phyloP scores from a whole-genome alignment of 1,140 invertebrate genomes.

The Drosophila sucinea region DNA sequence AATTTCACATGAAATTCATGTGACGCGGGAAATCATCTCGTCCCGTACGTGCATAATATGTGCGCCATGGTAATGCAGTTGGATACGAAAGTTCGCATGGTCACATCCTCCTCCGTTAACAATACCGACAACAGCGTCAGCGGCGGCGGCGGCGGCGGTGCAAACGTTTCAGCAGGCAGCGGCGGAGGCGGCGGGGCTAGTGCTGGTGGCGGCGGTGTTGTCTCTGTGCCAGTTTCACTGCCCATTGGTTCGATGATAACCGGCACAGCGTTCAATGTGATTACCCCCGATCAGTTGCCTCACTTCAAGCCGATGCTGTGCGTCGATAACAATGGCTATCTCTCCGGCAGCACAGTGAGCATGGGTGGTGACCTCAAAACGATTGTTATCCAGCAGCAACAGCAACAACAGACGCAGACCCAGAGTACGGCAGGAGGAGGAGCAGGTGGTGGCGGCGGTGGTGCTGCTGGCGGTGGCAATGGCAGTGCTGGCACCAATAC shows the following conservation, averaged over 20 bases:
- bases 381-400: conserved; percentile 90
- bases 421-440: conserved; percentile 24
- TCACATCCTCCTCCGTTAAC: conserved; percentile 79
- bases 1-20: conserved; percentile 3
- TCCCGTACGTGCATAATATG: conserved; percentile 45
- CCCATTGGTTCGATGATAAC: conserved; percentile 92
- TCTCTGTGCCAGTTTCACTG: conserved; percentile 86
- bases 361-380: conserved; percentile 87
- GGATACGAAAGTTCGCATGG: conserved; percentile 82
- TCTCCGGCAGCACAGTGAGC: conserved; percentile 87
- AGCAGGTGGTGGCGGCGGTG: conserved; percentile 4
- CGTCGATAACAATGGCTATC: conserved; percentile 91
- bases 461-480: conserved; percentile 47
- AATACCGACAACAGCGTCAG: conserved; percentile 79
- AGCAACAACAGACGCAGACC: conserved; percentile 84
- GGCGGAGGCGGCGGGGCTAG: conserved; percentile 38
- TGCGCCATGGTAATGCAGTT: conserved; percentile 82
- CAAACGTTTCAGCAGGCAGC: conserved; percentile 47
- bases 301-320: conserved; percentile 92
- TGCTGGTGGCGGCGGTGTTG: conserved; percentile 64
- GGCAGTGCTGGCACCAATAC: conserved; percentile 63
- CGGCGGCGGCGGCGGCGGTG: conserved; percentile 53
- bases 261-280: conserved; percentile 92
- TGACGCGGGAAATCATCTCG: conserved; percentile 31
- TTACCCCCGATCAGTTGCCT: conserved; percentile 91